Evolutionary conservation across 2,888 invertebrate species (phyloP).

Genomic region (Melangyna quadrimaculata): DNA sequence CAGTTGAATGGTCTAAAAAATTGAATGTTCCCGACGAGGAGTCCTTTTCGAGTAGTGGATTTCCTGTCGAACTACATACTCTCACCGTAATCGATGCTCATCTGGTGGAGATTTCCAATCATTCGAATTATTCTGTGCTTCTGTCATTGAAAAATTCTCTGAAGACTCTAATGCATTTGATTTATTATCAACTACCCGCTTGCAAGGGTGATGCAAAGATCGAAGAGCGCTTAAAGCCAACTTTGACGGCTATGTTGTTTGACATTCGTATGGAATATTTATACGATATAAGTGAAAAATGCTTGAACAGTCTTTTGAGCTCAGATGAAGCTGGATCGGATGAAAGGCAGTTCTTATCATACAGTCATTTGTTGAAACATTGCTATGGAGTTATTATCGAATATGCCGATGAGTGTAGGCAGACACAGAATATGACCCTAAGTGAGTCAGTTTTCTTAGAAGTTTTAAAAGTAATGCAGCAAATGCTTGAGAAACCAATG

Average conservation of each 20-base stretch:
- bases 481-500: constrained; percentile 90
- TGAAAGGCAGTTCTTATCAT: constrained; percentile 85
- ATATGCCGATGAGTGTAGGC: constrained; percentile 81
- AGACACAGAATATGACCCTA: constrained; percentile 75
- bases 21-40: constrained; percentile 77
- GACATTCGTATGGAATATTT: constrained; percentile 90
- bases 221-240: constrained; percentile 76
- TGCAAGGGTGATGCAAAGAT: constrained; percentile 74
- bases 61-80: constrained; percentile 80
- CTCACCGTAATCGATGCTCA: constrained; percentile 80
- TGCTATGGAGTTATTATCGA: constrained; percentile 86
- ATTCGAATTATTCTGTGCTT: constrained; percentile 77
- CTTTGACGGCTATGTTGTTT: constrained; percentile 85
- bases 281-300: constrained; percentile 84
- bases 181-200: constrained; percentile 77
- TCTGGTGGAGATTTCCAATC: constrained; percentile 78
- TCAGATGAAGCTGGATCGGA: constrained; percentile 80
- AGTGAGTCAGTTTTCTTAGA: constrained; percentile 79
- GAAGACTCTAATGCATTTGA: constrained; percentile 78
- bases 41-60: constrained; percentile 77
- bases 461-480: constrained; percentile 89
- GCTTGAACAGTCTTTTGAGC: constrained; percentile 82
- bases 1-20: constrained; percentile 80
- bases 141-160: constrained; percentile 80
- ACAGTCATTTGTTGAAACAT: constrained; percentile 85